Evolutionary conservation across 2,888 invertebrate species (phyloP), one percentile per base, ranked within the genome.

Genomic region (Drosophila multiciliata): DNA sequence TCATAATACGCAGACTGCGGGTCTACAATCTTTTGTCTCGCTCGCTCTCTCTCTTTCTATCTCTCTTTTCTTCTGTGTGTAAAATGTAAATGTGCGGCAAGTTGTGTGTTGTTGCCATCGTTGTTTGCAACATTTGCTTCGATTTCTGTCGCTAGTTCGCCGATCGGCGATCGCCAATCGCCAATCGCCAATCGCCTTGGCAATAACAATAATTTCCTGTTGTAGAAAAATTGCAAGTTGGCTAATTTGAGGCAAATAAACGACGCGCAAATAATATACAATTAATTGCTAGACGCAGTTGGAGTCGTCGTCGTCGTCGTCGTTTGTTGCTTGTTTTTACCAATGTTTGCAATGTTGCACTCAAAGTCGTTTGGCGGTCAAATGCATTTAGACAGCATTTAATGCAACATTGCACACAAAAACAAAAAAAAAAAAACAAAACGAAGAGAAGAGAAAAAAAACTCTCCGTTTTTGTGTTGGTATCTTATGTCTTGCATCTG

Each of bases 261-360:
- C 87, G 90, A 86, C 86, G 87, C 72, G 81, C 71, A 88, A 88
- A 86, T 88, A 90, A 89, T 88, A 88, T 88, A 85, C 80, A 90
- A 88, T 88, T 90, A 88, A 88, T 83, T 83, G 83, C 72, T 71
- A 78, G 66, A 82, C 79, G 67, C 79, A 67, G 78, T 79, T 76
- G 79, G 50, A 76, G 60, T 73, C 61, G 66, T 38, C 55, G 64
- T 42, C 48, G 42, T 3, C 11, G 66, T 15, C n/a, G 58, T 49
- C 20, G 59, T 48, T 20, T 52, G 66, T n/a, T 52, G 38, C 38
- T 58, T 49, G 29, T 8, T 50, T 26, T 38, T 60, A 55, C 42
- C 65, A 64, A 65, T 70, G 68, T 55, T 59, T 63, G 45, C 55
- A 60, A 61, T 75, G 75, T 57, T 73, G 74, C 62, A 67, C 57